A percentile compares a stretch with the other conserved stretches of the same genome.
phyloP scores from a whole-genome alignment of 2,888 invertebrate species.

The Agrochola circellaris region DNA sequence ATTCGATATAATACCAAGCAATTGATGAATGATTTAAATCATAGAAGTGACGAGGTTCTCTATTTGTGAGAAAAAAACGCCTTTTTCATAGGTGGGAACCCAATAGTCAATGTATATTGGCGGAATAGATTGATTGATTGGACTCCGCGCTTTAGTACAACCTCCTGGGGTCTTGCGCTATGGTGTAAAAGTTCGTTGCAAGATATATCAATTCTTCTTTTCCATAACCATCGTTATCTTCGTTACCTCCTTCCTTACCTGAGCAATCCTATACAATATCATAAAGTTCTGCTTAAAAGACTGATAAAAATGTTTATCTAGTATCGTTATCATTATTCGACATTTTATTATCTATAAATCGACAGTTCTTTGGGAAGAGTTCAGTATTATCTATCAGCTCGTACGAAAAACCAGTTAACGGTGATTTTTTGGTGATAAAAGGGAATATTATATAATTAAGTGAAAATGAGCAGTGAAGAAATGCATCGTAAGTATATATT shows the following conservation, averaged over 20 bases:
- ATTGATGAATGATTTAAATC: no score
- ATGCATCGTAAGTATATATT: constrained; percentile 33
- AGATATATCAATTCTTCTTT: neutral
- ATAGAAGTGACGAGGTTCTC: no score
- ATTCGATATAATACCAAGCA: no score
- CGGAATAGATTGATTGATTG: neutral
- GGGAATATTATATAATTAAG: neutral
- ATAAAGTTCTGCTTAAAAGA: constrained; percentile 42
- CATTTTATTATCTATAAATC: constrained; percentile 44
- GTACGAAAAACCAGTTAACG: constrained; percentile 25
- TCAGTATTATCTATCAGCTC: constrained; percentile 33
- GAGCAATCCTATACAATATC: constrained; percentile 14
- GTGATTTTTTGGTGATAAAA: constrained; percentile 15
- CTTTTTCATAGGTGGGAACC: no score
- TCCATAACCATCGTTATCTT: neutral
- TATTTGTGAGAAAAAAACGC: no score
- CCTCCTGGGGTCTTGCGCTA: neutral
- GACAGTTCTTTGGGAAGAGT: constrained; percentile 18
- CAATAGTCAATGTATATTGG: no score
- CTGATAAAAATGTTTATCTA: constrained; percentile 46
- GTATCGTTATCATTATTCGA: constrained; percentile 37
- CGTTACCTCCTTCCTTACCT: neutral
- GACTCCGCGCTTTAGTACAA: neutral
- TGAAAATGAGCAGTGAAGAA: constrained; percentile 42
- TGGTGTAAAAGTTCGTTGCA: neutral